phyloP scores from a whole-genome alignment of 2,797 vertebrate genomes.

The Oceanodroma leucorhoa region DNA sequence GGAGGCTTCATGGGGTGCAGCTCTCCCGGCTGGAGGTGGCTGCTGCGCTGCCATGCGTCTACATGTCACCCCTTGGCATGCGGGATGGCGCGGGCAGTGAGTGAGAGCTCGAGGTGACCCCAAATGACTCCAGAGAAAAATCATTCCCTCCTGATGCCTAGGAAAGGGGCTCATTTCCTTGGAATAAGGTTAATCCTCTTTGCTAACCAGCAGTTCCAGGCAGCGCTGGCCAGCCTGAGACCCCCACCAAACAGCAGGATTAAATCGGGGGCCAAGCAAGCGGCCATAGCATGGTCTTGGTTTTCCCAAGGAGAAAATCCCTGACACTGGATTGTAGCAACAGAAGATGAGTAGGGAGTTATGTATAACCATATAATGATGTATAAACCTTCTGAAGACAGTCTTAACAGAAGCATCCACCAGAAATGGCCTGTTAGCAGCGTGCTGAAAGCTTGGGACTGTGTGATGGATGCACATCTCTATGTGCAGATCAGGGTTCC shows the following conservation, averaged over 20 bases:
- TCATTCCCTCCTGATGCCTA: background rate
- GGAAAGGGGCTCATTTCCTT: background rate
- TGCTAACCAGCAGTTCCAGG: background rate
- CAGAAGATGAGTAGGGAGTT: background rate
- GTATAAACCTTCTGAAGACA: background rate
- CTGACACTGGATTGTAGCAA: background rate
- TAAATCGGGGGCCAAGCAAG: background rate
- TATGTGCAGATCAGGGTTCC: background rate
- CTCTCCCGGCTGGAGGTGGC: background rate
- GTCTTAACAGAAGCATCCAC: background rate
- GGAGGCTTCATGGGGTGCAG: background rate
- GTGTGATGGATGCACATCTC: background rate
- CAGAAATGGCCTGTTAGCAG: background rate
- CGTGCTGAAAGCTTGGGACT: background rate
- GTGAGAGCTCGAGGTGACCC: background rate
- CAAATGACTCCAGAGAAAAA: background rate
- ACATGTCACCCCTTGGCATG: background rate
- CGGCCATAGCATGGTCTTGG: background rate
- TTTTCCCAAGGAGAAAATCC: conserved; percentile 4
- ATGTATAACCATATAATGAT: background rate
- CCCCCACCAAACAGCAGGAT: background rate
- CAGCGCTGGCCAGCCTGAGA: background rate
- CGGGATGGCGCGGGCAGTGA: background rate
- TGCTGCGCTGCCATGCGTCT: background rate
- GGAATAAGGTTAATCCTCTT: background rate